Evolutionary conservation across 2,113 vertebrate species (phyloP).

Genomic region (Seriola quinqueradiata): DNA sequence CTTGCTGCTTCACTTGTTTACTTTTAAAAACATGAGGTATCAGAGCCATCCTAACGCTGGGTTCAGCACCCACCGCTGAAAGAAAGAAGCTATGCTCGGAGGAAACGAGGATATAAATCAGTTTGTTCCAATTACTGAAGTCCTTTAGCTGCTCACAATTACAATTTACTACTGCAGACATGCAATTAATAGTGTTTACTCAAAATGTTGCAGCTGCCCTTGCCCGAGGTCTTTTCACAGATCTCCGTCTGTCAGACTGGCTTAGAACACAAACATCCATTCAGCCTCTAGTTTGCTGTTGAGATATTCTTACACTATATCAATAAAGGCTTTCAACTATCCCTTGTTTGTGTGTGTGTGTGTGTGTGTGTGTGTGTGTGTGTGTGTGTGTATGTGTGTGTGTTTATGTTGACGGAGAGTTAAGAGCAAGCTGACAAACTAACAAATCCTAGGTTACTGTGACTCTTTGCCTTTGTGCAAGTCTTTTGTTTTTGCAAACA

Average conservation of each 20-base stretch:
- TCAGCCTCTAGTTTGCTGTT: constrained; percentile 9
- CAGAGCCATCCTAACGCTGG: constrained; percentile 4
- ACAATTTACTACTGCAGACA: not conserved
- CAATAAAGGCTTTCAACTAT: constrained; percentile 34
- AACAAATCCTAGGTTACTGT: constrained; percentile 34
- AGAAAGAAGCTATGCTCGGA: not conserved
- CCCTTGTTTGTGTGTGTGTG: not conserved
- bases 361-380: not conserved
- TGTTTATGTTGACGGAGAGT: not conserved
- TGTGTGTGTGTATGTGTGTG: not conserved
- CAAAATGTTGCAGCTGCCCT: not conserved
- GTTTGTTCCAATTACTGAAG: not conserved
- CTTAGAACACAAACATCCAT: constrained; percentile 21
- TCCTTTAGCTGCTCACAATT: not conserved
- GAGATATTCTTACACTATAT: constrained; percentile 17
- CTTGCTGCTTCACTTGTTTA: constrained; percentile 11
- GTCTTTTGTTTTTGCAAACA: not conserved
- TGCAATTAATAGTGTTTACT: constrained; percentile 22
- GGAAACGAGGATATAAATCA: not conserved
- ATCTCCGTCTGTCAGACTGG: not conserved
- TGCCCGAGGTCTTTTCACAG: not conserved
- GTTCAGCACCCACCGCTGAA: not conserved
- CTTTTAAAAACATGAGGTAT: not conserved
- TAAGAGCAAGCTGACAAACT: constrained; percentile 3
- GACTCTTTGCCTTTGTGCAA: not conserved